Evolutionary conservation across 2,797 vertebrate genomes (phyloP).

Genomic region (Heteromormyrus szaboi): DNA sequence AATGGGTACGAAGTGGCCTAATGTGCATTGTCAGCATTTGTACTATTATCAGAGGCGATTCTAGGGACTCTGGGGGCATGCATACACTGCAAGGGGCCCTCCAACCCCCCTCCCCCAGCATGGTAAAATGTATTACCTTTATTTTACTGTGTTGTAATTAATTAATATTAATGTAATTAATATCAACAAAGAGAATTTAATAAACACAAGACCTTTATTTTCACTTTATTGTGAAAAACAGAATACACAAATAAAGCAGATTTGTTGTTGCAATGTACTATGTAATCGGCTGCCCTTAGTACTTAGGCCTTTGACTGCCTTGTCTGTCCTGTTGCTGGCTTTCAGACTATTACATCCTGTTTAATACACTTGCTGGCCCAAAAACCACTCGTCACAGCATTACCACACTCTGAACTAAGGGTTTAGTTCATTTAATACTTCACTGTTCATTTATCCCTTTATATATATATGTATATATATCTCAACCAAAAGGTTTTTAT

Average conservation of each 20-base stretch:
- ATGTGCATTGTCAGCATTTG: not conserved
- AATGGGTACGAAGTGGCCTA: slow-evolving; percentile 37
- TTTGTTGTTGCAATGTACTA: not conserved
- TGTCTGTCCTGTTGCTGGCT: not conserved
- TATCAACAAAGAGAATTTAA: not conserved
- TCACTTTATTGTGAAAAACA: not conserved
- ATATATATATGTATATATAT: not conserved
- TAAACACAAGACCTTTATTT: not conserved
- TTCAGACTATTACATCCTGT: not conserved
- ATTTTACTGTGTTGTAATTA: not conserved
- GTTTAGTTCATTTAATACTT: not conserved
- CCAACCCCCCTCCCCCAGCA: not conserved
- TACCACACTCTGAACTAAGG: not conserved
- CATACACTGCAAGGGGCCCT: not conserved
- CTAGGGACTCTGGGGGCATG: not conserved
- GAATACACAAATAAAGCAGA: not conserved
- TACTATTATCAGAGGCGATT: not conserved
- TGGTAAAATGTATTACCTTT: not conserved
- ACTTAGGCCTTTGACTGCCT: not conserved
- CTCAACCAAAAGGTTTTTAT: not conserved
- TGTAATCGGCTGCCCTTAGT: not conserved
- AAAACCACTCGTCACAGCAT: not conserved
- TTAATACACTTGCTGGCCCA: not conserved
- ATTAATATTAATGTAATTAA: not conserved
- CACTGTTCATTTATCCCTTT: not conserved